phyloP scores from a whole-genome alignment of 2,113 vertebrate species.

The Eptatretus burgeri region DNA sequence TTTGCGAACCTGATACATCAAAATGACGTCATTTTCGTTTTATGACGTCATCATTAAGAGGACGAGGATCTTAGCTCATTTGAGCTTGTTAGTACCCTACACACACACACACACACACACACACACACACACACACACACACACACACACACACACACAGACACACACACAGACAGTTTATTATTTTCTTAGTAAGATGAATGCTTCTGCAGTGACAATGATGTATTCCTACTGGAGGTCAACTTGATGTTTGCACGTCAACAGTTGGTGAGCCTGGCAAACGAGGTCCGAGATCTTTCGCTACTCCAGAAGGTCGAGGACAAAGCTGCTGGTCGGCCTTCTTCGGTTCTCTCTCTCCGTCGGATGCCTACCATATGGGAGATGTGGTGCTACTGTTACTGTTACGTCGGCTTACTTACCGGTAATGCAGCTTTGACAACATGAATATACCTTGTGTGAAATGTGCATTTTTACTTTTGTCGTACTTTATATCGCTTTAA shows the following conservation, averaged over 20 bases:
- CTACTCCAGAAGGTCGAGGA: constrained; percentile 33
- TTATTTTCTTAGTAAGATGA: background rate
- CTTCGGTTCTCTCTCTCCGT: constrained; percentile 20
- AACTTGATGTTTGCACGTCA: background rate
- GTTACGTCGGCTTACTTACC: constrained; percentile 51
- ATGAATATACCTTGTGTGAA: background rate
- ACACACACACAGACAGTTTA: too few species aligned
- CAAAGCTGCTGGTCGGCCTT: constrained; percentile 25
- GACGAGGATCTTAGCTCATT: too few species aligned
- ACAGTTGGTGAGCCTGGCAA: constrained; percentile 57
- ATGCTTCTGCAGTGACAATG: background rate
- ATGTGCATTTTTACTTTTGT: background rate
- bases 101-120: too few species aligned
- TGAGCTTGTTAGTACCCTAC: too few species aligned
- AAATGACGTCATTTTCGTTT: too few species aligned
- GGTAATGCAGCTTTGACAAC: constrained; percentile 16
- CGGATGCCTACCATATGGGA: constrained; percentile 32
- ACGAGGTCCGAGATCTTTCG: constrained; percentile 34
- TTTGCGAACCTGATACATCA: too few species aligned
- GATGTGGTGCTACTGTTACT: constrained; percentile 46
- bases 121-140: too few species aligned
- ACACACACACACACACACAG: too few species aligned
- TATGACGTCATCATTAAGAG: too few species aligned
- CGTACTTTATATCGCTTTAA: background rate
- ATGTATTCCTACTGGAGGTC: background rate